A percentile compares a stretch with the other conserved stretches of the same genome.
Evolutionary conservation across 2,113 vertebrate genomes (phyloP).

Genomic region (Calonectris borealis): DNA sequence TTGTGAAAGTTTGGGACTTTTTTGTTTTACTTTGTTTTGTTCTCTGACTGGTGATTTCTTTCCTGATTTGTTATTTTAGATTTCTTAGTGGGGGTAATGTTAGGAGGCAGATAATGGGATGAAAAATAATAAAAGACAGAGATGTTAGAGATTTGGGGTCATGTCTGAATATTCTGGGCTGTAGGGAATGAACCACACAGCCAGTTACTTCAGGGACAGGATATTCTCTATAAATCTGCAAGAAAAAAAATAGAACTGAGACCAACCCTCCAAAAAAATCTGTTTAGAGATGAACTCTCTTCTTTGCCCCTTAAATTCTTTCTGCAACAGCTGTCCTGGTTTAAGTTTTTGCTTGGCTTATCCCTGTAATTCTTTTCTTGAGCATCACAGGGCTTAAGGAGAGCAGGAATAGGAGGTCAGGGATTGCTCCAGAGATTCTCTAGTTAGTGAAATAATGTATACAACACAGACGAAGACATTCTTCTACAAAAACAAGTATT

Average conservation of each 20-base stretch:
- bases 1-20: not conserved
- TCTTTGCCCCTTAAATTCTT: not conserved
- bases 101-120: not conserved
- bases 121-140: not conserved
- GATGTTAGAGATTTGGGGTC: not conserved
- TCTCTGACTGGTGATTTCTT: not conserved
- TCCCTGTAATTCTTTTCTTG: conserved; percentile 11
- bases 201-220: not conserved
- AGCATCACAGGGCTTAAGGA: not conserved
- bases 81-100: not conserved
- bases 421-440: not conserved
- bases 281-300: not conserved
- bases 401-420: not conserved
- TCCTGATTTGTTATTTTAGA: not conserved
- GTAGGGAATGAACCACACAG: not conserved
- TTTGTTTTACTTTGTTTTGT: not conserved
- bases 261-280: not conserved
- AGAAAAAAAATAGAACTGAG: not conserved
- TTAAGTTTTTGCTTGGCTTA: conserved; percentile 6
- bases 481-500: not conserved
- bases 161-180: not conserved
- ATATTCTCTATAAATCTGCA: not conserved
- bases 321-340: not conserved
- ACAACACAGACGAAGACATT: not conserved
- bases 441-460: not conserved